Evolutionary conservation across 2,113 vertebrate genomes (phyloP), one percentile per base, ranked within the genome.

Genomic region (Lasiurus borealis): DNA sequence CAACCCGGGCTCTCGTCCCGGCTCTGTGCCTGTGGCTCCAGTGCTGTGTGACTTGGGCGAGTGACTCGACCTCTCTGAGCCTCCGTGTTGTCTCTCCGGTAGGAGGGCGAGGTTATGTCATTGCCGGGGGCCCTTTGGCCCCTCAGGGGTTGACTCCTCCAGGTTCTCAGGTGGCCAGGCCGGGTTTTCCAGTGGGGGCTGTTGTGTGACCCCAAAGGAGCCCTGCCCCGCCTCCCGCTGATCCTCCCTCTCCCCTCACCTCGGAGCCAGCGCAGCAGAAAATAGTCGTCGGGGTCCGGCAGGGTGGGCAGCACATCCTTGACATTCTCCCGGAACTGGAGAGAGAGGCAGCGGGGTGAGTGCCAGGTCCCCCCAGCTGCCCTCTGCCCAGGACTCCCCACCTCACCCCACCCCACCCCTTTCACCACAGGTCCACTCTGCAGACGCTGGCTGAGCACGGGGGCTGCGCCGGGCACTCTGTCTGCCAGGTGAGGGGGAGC

Each of bases 191-290:
- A 85, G n/a, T 68, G 48, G 36, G 9, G 25, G 62, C 25, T 46
- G 64, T 69, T 87, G 68, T 48, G 23, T 18, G 10, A 18, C 64
- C 31, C 46, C 77, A 59, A 77, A 64, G 18, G 27, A 48, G 40
- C 16, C 69, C 14, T 5, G 29, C 14, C n/a, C 85, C 64, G 44
- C 48, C 69, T 16, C 84, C 90, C 52, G 0, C 25, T 69, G 36
- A n/a, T n/a, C n/a, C n/a, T 31, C 66, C 64, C 62, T 57, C 50
- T 80, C 48, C 73, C 93, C 96, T 98, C 94, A 99, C 99, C 99
- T 99, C 99, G 98, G 62, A 99, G 99, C 99, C 99, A 99, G 40
- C 99, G 99, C 78, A 99, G 98, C 90, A 99, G 98, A 97, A 98
- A 99, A 95, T 99, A 98, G 97, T 99, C 99, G 0, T 99, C 98